Percentiles rank a stretch among this genome's conserved stretches.
These are phyloP conservation scores for Paralvinella palmiformis DNA, from an alignment of 1,140 invertebrate genomes.

Conservation along the genomic window DNA sequence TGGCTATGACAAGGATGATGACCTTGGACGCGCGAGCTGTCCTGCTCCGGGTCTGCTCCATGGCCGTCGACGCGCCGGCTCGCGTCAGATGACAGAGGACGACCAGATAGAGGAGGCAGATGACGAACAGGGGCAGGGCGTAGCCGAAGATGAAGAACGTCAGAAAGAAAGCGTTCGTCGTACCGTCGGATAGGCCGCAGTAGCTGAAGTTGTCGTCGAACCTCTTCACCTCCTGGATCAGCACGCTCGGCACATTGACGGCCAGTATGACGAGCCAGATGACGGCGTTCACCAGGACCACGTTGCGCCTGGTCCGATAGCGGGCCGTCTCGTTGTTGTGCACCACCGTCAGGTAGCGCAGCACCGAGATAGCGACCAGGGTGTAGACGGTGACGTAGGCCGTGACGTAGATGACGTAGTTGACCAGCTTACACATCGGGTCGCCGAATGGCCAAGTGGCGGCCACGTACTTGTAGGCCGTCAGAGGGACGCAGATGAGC, in stretches of 20 bases:
- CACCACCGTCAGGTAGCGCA: slow-evolving; percentile 16
- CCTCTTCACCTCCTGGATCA: slow-evolving; percentile 56
- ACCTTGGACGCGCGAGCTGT: slow-evolving; percentile 79
- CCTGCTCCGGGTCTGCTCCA: slow-evolving; percentile 40
- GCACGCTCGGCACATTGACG: slow-evolving; percentile 64
- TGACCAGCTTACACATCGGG: slow-evolving; percentile 12
- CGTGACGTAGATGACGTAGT: slow-evolving; percentile 57
- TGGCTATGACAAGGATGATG: slow-evolving; percentile 84
- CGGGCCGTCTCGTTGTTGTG: slow-evolving; percentile 1
- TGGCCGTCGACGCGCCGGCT: neutral
- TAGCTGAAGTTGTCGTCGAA: slow-evolving; percentile 58
- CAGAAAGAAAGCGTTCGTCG: slow-evolving; percentile 32
- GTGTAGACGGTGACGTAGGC: slow-evolving; percentile 86
- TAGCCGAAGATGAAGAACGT: slow-evolving; percentile 52
- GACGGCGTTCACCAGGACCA: neutral
- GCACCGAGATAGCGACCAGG: slow-evolving; percentile 75
- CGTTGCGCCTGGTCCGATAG: slow-evolving; percentile 1
- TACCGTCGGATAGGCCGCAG: slow-evolving; percentile 43
- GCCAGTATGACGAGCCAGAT: slow-evolving; percentile 36
- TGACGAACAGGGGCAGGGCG: slow-evolving; percentile 57
- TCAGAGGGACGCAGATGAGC: slow-evolving; percentile 14
- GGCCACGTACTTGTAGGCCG: slow-evolving; percentile 14
- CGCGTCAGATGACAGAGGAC: slow-evolving; percentile 62
- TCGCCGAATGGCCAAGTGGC: slow-evolving; percentile 9
- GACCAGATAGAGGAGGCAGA: slow-evolving; percentile 81